Conservation (phyloP, 1,140 invertebrate genomes). For the Polyergus mexicanus region DNA sequence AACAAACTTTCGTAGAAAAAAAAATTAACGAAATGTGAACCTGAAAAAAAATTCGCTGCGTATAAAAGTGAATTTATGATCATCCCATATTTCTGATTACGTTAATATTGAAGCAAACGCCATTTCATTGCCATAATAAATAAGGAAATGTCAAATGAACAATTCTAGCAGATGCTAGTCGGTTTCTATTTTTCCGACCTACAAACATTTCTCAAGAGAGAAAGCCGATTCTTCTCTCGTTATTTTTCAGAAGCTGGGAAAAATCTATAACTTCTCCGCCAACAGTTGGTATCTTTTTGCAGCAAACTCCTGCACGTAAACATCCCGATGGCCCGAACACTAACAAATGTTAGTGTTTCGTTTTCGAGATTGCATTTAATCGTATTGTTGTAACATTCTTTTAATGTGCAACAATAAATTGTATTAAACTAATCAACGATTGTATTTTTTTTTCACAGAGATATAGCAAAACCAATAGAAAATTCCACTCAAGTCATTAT, state of each 20-base stretch:
- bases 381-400: conserved; percentile 10
- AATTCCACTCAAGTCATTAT: background rate
- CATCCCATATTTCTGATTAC: background rate
- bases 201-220: conserved; percentile 40
- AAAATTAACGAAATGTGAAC: background rate
- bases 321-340: conserved; percentile 27
- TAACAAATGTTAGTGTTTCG: conserved; percentile 48
- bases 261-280: conserved; percentile 39
- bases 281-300: conserved; percentile 35
- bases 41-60: background rate
- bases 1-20: background rate
- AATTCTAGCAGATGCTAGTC: background rate
- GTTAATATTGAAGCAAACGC: background rate
- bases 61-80: background rate
- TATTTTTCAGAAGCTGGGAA: conserved; percentile 41
- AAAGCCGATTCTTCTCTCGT: conserved; percentile 38
- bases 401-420: conserved; percentile 28
- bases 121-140: conserved; percentile 37
- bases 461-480: conserved; percentile 9
- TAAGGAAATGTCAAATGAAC: background rate
- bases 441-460: conserved; percentile 1
- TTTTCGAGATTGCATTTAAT: conserved; percentile 24
- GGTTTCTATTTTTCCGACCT: conserved; percentile 38
- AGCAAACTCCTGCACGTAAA: conserved; percentile 48
- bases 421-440: conserved; percentile 8